phyloP scores from a whole-genome alignment of 2,797 vertebrate genomes.

The Threskiornis aethiopicus region DNA sequence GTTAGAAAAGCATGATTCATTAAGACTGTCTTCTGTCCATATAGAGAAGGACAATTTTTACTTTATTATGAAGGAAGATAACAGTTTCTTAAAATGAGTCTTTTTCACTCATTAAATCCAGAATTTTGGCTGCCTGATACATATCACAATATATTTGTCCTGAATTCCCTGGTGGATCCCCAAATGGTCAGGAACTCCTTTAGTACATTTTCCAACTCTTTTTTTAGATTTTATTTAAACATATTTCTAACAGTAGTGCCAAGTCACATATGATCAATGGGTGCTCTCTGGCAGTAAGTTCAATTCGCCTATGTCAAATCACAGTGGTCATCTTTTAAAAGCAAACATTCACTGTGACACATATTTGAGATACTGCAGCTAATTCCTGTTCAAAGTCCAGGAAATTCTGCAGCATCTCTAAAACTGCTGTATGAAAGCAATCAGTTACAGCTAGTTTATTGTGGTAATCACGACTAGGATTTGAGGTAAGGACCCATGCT shows the following conservation, averaged over 20 bases:
- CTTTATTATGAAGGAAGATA: not conserved
- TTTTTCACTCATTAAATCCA: not conserved
- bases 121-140: not conserved
- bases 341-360: not conserved
- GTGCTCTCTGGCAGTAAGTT: not conserved
- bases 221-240: not conserved
- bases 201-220: not conserved
- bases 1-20: not conserved
- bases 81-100: not conserved
- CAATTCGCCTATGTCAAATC: not conserved
- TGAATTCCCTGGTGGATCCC: not conserved
- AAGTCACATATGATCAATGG: not conserved
- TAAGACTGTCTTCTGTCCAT: not conserved
- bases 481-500: not conserved
- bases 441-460: not conserved
- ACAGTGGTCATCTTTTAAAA: constrained; percentile 1
- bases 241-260: not conserved
- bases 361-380: not conserved
- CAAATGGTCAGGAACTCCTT: not conserved
- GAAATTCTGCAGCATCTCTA: constrained; percentile 15
- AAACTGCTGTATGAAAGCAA: not conserved
- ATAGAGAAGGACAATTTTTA: not conserved
- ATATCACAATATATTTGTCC: not conserved
- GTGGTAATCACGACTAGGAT: not conserved
- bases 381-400: not conserved